Conservation (phyloP, 1,140 invertebrate species). For the Meloidogyne exigua region DNA sequence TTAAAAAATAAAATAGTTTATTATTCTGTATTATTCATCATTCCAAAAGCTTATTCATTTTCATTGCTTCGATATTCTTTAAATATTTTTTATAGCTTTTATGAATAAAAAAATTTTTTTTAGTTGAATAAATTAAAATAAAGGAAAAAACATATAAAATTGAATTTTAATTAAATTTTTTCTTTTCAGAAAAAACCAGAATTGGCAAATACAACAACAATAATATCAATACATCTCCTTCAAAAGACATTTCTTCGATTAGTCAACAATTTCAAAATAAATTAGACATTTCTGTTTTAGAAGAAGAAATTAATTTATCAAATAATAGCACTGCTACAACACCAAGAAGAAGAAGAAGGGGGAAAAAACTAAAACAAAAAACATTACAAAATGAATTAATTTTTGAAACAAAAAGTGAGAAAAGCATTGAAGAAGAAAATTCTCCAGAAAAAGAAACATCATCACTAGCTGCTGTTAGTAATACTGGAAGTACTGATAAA, state of each 20-base stretch:
- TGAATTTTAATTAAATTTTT: background rate
- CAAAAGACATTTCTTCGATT: background rate
- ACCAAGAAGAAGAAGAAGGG: background rate
- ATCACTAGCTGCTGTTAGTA: background rate
- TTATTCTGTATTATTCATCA: too few relatives aligned
- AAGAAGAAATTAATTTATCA: background rate
- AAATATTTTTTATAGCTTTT: too few relatives aligned
- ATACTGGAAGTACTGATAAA: background rate
- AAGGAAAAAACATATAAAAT: background rate
- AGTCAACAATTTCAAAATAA: background rate
- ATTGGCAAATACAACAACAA: background rate
- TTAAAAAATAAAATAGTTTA: too few relatives aligned
- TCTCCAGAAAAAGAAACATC: background rate
- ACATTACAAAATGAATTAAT: too few relatives aligned
- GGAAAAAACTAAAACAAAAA: too few relatives aligned
- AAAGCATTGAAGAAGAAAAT: background rate
- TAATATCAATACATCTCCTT: background rate
- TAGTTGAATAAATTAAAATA: background rate
- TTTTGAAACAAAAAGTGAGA: background rate
- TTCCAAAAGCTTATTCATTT: too few relatives aligned
- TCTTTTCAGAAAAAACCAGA: background rate
- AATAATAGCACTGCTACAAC: background rate
- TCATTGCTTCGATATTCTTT: too few relatives aligned
- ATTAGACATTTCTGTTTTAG: background rate
- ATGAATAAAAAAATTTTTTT: too few relatives aligned